Evolutionary conservation across 2,888 invertebrate species (phyloP), one percentile per base, ranked within the genome.

Genomic region (Melanargia galathea): DNA sequence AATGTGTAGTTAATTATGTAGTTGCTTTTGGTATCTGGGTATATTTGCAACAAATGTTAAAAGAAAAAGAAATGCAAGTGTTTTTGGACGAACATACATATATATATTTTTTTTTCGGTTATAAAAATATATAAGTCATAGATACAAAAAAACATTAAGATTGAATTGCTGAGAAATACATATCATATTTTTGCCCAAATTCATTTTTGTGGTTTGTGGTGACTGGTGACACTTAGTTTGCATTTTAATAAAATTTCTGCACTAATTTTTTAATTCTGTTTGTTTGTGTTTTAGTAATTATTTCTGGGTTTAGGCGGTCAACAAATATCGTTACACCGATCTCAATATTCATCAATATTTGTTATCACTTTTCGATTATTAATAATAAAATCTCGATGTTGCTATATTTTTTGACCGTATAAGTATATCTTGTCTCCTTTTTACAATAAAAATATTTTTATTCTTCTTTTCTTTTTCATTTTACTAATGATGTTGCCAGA

Each of bases 401-500:
- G 10, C 5, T 10, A 22, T 46, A 22, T 22, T 45, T 46, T 11
- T 46, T 46, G 20, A 22, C 22, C 20, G 10, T 45, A 7, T 20
- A 11, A 11, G n/a, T n/a, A n/a, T n/a, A 13, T 11, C 20, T 20
- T 52, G 18, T 18, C 11, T 18, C 5, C n/a, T n/a, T 5, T 38
- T 54, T 24, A 26, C 24, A 55, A 24, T 24, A n/a, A 55, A 55
- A 24, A 7, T n/a, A 26, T 11, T 40, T 35, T 55, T n/a, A n/a
- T n/a, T 55, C 16, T 11, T 16, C 38, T n/a, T 24, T 20, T 54
- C 40, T 22, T 24, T 55, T 55, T 55, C 16, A 24, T 55, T 55
- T 55, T 16, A 40, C 24, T 55, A 55, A 55, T 40, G 38, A 33
- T 49, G 48, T 48, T 58, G 35, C 24, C 48, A 58, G 58, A 10